Evolutionary conservation across 1,140 invertebrate genomes (phyloP).

Genomic region (Sinonovacula constricta): DNA sequence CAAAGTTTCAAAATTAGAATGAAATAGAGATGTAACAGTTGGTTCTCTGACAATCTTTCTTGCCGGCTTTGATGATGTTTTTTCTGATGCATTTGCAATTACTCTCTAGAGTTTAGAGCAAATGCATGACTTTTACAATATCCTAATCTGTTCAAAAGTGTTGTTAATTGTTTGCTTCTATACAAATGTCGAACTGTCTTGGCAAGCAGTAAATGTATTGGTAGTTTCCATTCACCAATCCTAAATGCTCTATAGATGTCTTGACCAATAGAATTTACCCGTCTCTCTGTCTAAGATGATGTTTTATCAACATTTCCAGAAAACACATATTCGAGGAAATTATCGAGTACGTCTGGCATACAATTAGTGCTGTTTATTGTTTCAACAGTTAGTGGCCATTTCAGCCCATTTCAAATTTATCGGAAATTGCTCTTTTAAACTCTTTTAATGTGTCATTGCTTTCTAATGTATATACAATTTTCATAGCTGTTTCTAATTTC

Average conservation of each 20-base stretch:
- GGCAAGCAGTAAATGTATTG: slow-evolving; percentile 47
- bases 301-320: no score
- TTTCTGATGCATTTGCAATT: slow-evolving; percentile 39
- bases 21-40: not conserved
- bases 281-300: no score
- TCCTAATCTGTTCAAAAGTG: slow-evolving; percentile 34
- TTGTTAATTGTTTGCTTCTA: slow-evolving; percentile 40
- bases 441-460: no score
- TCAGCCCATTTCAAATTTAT: no score
- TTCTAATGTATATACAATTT: no score
- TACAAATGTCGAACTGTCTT: slow-evolving; percentile 49
- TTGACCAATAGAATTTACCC: slow-evolving; percentile 53
- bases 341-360: no score
- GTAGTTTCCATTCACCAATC: slow-evolving; percentile 52
- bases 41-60: slow-evolving; percentile 7
- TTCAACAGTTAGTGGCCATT: no score
- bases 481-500: no score
- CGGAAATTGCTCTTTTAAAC: no score
- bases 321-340: no score
- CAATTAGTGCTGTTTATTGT: no score
- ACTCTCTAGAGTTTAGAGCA: slow-evolving; percentile 33
- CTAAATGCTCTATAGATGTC: slow-evolving; percentile 46
- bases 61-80: not conserved
- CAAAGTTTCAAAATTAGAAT: slow-evolving; percentile 56
- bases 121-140: slow-evolving; percentile 38